Evolutionary conservation across 2,888 invertebrate genomes (phyloP).

Genomic region (Ectemnius lituratus): DNA sequence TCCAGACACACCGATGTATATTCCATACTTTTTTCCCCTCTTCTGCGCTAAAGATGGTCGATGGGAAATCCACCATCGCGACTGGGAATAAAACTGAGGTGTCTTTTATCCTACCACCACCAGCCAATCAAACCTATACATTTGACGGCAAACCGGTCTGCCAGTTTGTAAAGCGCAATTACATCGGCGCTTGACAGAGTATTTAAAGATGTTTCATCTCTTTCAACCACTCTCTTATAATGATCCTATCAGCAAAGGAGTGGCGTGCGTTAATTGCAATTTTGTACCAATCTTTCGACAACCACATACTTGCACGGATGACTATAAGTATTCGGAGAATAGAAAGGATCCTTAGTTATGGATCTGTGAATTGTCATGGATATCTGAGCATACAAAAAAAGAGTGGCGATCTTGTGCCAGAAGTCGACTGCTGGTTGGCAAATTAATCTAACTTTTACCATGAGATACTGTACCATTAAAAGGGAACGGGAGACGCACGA

Average conservation of each 20-base stretch:
- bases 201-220: slow-evolving; percentile 33
- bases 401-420: slow-evolving; percentile 33
- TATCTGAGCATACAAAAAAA: slow-evolving; percentile 26
- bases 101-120: slow-evolving; percentile 35
- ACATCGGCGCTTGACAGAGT: slow-evolving; percentile 6
- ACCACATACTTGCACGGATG: too few species aligned
- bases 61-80: slow-evolving; percentile 6
- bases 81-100: slow-evolving; percentile 26
- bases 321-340: background rate
- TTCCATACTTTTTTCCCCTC: too few species aligned
- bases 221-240: slow-evolving; percentile 22
- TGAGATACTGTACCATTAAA: slow-evolving; percentile 40
- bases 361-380: slow-evolving; percentile 21
- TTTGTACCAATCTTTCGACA: background rate
- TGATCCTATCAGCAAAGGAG: slow-evolving; percentile 8
- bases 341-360: slow-evolving; percentile 32
- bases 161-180: slow-evolving; percentile 18
- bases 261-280: slow-evolving; percentile 18
- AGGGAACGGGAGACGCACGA: slow-evolving; percentile 46
- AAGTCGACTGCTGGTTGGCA: slow-evolving; percentile 31
- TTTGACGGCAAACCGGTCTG: slow-evolving; percentile 33
- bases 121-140: slow-evolving; percentile 56
- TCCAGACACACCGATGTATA: background rate
- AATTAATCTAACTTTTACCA: slow-evolving; percentile 58
- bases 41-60: background rate